Conservation (phyloP, 2,797 vertebrate species). For the Paedocypris micromegethes region DNA sequence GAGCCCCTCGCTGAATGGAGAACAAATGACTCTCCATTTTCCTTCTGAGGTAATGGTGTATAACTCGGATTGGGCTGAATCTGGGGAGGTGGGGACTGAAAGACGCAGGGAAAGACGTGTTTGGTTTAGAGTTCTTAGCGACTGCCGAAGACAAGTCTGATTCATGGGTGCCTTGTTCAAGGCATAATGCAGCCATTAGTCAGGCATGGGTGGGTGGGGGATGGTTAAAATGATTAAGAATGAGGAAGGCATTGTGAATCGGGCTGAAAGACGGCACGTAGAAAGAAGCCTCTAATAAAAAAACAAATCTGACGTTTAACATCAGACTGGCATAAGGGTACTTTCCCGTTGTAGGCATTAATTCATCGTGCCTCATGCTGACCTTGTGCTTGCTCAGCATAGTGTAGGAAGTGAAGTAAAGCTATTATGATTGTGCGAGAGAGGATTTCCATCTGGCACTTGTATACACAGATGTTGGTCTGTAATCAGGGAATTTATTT, state of each 20-base stretch:
- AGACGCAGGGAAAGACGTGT: slow-evolving; percentile 28
- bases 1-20: slow-evolving; percentile 54
- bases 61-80: slow-evolving; percentile 43
- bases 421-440: not conserved
- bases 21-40: slow-evolving; percentile 65
- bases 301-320: not conserved
- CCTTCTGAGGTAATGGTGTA: slow-evolving; percentile 66
- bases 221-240: slow-evolving; percentile 1
- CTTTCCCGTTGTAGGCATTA: slow-evolving; percentile 24
- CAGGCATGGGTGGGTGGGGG: slow-evolving; percentile 9
- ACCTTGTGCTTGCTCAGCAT: slow-evolving; percentile 36
- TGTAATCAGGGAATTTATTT: slow-evolving; percentile 5
- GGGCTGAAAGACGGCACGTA: not conserved
- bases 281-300: not conserved
- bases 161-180: slow-evolving; percentile 25
- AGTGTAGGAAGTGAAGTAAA: slow-evolving; percentile 11
- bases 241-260: slow-evolving; percentile 24
- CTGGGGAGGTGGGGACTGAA: slow-evolving; percentile 12
- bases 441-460: slow-evolving; percentile 12
- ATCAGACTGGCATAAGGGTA: not conserved
- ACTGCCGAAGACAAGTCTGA: slow-evolving; percentile 35
- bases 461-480: slow-evolving; percentile 28
- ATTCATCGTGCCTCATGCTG: slow-evolving; percentile 9
- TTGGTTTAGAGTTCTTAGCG: slow-evolving; percentile 36
- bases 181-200: slow-evolving; percentile 34